phyloP scores from a whole-genome alignment of 2,797 vertebrate species.

The Brachymystax lenok region DNA sequence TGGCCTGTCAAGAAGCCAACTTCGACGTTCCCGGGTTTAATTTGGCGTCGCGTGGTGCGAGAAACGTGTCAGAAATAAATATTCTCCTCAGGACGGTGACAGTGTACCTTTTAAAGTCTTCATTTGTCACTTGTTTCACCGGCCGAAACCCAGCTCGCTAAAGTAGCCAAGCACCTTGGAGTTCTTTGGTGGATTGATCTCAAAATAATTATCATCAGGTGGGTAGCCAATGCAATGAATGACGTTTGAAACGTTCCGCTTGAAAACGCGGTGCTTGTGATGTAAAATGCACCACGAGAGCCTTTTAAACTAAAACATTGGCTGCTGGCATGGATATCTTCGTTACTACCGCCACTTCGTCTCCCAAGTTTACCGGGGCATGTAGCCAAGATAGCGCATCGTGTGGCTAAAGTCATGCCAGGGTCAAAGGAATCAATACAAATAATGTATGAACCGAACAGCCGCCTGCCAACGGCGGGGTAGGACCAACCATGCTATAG shows the following conservation, averaged over 20 bases:
- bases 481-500: background rate
- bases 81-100: background rate
- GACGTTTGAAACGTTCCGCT: background rate
- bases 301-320: background rate
- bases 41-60: background rate
- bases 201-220: slow-evolving; percentile 42
- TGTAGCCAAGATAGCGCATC: background rate
- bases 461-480: background rate
- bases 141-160: slow-evolving; percentile 2
- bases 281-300: background rate
- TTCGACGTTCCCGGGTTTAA: slow-evolving; percentile 34
- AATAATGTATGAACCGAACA: too few relatives aligned
- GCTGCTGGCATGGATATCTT: background rate
- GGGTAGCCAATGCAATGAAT: slow-evolving; percentile 35
- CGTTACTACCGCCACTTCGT: background rate
- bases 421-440: too few relatives aligned
- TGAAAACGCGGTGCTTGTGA: background rate
- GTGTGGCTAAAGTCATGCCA: background rate
- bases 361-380: background rate
- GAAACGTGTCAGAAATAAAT: background rate
- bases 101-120: slow-evolving; percentile 2
- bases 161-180: slow-evolving; percentile 14
- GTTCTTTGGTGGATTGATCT: slow-evolving; percentile 8
- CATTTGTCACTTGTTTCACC: slow-evolving; percentile 5
- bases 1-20: background rate